Base-by-base conservation (phyloP, 2,113 vertebrate genomes). In the Penelope pileata region DNA sequence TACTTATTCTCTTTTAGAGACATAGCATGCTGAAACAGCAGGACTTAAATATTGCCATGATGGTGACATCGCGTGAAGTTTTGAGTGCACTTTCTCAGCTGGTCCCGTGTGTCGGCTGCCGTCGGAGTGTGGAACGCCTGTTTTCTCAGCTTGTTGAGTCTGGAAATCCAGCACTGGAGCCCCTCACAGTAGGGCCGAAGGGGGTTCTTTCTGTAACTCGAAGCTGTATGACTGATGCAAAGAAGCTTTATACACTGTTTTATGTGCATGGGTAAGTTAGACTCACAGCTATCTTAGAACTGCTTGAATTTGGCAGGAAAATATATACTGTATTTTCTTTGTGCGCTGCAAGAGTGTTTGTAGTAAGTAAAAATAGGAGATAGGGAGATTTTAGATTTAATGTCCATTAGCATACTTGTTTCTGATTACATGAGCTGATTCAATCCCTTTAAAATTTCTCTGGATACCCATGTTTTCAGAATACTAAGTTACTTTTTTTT, bases 141-240 rank as follows among this genome's bases (percentile, higher is more conserved):
- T 99, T 99, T 95, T 99, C 99, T 8, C 99, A 99, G 97, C 98
- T 99, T 24, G 98, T 99, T 67, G 99, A 99, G 92, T 99, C 99
- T 4, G 99, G 99, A 62, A 99, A 99, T 81, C 99, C 99, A 8
- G 99, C 99, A 2, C 97, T 99, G 58, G 99, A 99, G 95, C 99
- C 99, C 32, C 98, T 99, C 47, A 98, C 98, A 6, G 98, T 99
- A 86, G 99, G 99, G 92, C 98, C 99, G 10, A 98, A 98, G 32
- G 99, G 99, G 54, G 98, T 99, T 92, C 98, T 99, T 16, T 99
- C 99, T 21, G 97, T 99, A 78, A 99, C 98, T 90, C 98, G 98
- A 75, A 97, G 98, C 86, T 99, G 99, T 93, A 98, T 99, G 98
- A 98, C 98, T 79, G 99, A 99, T 93, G 98, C 98, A 53, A 99